Evolutionary conservation across 2,888 invertebrate species (phyloP).

Genomic region (Tipula vernalis): DNA sequence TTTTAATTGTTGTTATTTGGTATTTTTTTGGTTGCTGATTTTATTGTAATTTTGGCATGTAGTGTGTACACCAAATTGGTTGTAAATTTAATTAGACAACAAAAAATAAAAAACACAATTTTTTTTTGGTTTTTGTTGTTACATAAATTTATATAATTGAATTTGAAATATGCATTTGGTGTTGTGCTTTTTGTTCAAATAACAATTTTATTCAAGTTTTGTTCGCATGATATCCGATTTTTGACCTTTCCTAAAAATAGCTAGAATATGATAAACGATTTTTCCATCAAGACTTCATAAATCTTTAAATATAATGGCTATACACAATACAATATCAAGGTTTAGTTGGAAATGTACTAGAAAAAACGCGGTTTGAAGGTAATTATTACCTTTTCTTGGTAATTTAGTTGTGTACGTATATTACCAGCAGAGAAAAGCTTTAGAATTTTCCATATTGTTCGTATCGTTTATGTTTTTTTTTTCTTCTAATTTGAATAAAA

Average conservation of each 20-base stretch:
- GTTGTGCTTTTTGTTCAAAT: no score
- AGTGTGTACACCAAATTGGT: neutral
- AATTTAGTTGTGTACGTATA: neutral
- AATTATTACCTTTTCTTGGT: neutral
- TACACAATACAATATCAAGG: neutral
- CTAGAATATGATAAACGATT: neutral
- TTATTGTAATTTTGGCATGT: no score
- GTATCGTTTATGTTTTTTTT: neutral
- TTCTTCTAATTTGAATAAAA: neutral
- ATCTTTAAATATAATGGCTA: neutral
- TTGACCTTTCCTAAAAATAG: neutral
- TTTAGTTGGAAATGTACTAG: neutral
- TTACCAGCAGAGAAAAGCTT: neutral
- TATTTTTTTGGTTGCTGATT: no score
- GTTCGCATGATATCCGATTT: neutral
- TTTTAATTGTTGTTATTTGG: no score
- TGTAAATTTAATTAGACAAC: neutral
- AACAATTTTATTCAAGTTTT: no score
- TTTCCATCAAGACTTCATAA: neutral
- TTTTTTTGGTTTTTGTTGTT: neutral
- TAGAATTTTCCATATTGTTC: neutral
- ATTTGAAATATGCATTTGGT: neutral
- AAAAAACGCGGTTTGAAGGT: neutral
- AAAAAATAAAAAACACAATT: neutral
- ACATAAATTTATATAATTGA: neutral